Conservation (phyloP, 2,113 vertebrate species). For the Oncorhynchus gorbuscha region DNA sequence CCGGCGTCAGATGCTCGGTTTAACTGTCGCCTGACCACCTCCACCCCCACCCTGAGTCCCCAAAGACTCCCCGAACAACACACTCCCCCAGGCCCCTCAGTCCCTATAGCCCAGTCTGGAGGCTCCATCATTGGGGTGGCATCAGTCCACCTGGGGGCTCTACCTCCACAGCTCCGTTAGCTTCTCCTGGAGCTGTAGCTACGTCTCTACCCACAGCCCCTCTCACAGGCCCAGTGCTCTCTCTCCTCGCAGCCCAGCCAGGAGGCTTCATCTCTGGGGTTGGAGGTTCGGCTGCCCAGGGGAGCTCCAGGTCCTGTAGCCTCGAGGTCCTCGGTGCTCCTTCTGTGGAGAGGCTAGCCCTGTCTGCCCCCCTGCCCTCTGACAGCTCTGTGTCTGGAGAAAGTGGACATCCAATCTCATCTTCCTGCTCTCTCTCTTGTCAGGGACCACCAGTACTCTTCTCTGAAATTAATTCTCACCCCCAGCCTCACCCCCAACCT, state of each 20-base stretch:
- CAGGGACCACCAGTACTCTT: background rate
- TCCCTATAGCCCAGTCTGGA: background rate
- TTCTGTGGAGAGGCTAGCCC: background rate
- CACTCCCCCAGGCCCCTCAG: background rate
- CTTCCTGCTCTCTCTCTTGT: background rate
- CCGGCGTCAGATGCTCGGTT: conserved; percentile 8
- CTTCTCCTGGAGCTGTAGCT: background rate
- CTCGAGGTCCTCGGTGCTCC: background rate
- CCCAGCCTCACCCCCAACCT: background rate
- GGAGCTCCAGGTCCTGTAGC: background rate
- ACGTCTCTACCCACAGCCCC: background rate
- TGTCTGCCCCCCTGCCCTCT: background rate
- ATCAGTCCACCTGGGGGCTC: background rate
- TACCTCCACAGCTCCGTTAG: background rate
- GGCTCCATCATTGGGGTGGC: background rate
- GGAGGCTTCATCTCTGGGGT: background rate
- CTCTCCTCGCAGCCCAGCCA: background rate
- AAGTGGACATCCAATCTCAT: background rate
- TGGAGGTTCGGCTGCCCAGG: background rate
- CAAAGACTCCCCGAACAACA: conserved; percentile 13
- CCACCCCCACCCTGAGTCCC: conserved; percentile 45
- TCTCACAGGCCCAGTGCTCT: background rate
- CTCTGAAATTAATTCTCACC: background rate
- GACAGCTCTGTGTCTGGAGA: background rate
- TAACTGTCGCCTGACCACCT: conserved; percentile 54